These are phyloP conservation scores for Ceyx erithaca DNA, from an alignment of 2,797 vertebrate species.

Conservation along the genomic window DNA sequence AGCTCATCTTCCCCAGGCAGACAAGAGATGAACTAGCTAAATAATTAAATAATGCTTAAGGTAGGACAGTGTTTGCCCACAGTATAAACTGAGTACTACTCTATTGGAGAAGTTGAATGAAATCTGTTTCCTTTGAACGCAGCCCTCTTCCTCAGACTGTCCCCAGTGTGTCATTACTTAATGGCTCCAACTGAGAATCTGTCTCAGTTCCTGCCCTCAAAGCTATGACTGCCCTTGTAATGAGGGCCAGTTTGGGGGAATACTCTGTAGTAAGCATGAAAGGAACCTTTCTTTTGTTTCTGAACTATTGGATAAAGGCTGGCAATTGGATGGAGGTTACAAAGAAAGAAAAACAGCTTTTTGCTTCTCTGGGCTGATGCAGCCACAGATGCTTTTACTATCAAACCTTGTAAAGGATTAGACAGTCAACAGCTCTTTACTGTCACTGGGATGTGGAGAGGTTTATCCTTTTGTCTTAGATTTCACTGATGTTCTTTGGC, in stretches of 20 bases:
- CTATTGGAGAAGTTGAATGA: not conserved
- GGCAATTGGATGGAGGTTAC: not conserved
- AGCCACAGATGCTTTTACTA: not conserved
- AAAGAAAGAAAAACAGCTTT: not conserved
- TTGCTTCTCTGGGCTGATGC: not conserved
- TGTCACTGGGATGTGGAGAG: not conserved
- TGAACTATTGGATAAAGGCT: not conserved
- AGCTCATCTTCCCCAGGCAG: not conserved
- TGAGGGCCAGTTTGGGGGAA: not conserved
- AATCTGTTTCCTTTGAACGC: not conserved
- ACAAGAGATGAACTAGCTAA: not conserved
- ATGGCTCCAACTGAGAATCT: not conserved
- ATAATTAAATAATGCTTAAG: not conserved
- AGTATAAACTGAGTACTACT: not conserved
- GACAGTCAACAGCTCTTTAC: not conserved
- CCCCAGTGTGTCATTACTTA: not conserved
- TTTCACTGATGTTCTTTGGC: not conserved
- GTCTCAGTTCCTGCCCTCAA: not conserved
- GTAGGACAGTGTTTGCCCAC: not conserved
- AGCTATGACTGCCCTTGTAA: not conserved
- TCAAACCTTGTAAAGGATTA: not conserved
- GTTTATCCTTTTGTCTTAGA: not conserved
- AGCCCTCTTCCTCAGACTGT: not conserved
- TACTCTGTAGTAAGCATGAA: not conserved
- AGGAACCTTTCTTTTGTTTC: not conserved